phyloP scores from a whole-genome alignment of 2,888 invertebrate genomes.

The Machimus rusticus region DNA sequence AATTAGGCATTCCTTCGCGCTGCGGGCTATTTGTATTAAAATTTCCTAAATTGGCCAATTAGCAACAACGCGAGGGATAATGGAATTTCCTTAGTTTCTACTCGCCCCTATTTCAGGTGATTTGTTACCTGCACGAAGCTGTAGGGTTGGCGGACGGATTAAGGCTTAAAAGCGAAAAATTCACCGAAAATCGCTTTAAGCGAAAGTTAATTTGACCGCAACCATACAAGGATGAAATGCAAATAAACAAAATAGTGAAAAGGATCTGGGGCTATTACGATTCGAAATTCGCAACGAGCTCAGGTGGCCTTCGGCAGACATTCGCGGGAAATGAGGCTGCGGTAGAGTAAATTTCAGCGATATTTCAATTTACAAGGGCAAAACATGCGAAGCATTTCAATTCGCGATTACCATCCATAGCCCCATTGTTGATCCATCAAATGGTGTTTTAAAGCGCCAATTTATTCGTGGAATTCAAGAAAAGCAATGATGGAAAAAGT shows the following conservation, averaged over 20 bases:
- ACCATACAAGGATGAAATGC: neutral
- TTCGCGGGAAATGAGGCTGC: neutral
- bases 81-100: conserved; percentile 3
- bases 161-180: neutral
- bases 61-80: neutral
- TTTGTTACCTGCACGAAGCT: neutral
- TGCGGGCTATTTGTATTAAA: neutral
- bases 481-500: neutral
- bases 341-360: neutral
- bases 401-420: neutral
- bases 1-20: neutral
- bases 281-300: neutral
- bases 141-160: neutral
- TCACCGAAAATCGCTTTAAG: neutral
- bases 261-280: neutral
- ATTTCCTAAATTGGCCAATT: conserved; percentile 9
- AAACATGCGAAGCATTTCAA: neutral
- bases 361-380: neutral
- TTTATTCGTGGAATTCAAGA: neutral
- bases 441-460: neutral
- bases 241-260: neutral
- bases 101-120: neutral
- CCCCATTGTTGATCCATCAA: neutral
- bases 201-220: neutral
- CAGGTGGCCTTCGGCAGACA: neutral